Conservation (phyloP, 1,140 invertebrate genomes). For the Zaprionus taronus region DNA sequence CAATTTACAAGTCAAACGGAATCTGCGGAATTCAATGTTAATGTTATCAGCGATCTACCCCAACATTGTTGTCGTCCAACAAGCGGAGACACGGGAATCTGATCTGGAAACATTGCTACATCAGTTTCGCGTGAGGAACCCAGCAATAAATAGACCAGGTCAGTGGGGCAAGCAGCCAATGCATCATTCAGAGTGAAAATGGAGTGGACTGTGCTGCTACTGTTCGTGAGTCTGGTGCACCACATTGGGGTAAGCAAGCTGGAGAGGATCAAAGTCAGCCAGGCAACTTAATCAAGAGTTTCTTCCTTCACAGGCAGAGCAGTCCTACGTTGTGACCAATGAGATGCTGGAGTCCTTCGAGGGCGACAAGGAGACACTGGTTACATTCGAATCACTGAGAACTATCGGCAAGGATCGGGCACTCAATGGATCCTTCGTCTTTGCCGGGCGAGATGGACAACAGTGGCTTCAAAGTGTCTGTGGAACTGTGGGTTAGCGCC, state of each 20-base stretch:
- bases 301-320: conserved; percentile 50
- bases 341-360: conserved; percentile 71
- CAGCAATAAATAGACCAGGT: conserved; percentile 52
- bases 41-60: conserved; percentile 19
- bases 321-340: conserved; percentile 71
- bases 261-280: neutral
- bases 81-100: neutral
- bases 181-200: conserved; percentile 32
- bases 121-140: conserved; percentile 49
- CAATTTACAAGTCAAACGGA: neutral
- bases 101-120: conserved; percentile 25
- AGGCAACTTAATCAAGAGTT: neutral
- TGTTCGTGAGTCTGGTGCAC: conserved; percentile 42
- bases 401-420: conserved; percentile 63
- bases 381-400: conserved; percentile 58
- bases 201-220: conserved; percentile 45
- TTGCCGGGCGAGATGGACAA: conserved; percentile 75
- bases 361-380: conserved; percentile 65
- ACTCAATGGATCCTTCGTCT: conserved; percentile 65
- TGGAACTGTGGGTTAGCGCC: conserved; percentile 75
- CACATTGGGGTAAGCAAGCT: conserved; percentile 43
- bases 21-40: conserved; percentile 2
- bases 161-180: neutral
- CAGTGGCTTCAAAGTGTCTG: conserved; percentile 71
- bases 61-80: conserved; percentile 51